phyloP scores from a whole-genome alignment of 2,888 invertebrate genomes.

The Lithodes maja region DNA sequence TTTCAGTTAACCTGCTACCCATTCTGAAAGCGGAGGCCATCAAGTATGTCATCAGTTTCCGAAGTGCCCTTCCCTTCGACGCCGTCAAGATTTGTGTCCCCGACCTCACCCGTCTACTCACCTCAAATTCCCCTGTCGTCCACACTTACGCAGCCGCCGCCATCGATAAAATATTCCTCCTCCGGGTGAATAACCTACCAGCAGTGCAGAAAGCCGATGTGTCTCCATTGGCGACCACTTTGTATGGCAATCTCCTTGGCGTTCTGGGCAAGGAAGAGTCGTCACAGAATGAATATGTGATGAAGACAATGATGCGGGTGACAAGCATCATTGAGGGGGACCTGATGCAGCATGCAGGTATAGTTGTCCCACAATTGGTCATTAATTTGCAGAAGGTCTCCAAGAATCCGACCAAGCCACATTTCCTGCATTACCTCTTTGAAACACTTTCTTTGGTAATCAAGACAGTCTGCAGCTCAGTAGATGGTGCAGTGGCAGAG shows the following conservation, averaged over 20 bases:
- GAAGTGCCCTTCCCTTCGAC: slow-evolving; percentile 89
- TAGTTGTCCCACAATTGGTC: slow-evolving; percentile 89
- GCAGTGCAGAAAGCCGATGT: slow-evolving; percentile 80
- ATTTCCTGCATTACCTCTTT: slow-evolving; percentile 98
- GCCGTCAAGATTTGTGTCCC: slow-evolving; percentile 85
- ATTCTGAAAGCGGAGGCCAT: slow-evolving; percentile 97
- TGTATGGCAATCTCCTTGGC: slow-evolving; percentile 85
- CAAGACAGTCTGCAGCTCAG: slow-evolving; percentile 89
- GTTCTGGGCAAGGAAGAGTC: slow-evolving; percentile 84
- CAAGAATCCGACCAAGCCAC: slow-evolving; percentile 96
- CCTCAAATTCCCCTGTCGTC: slow-evolving; percentile 87
- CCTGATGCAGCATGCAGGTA: slow-evolving; percentile 85
- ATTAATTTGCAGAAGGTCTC: slow-evolving; percentile 87
- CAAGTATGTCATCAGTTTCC: slow-evolving; percentile 97
- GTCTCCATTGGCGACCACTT: slow-evolving; percentile 81
- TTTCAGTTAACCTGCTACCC: slow-evolving; percentile 87
- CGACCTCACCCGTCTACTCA: slow-evolving; percentile 85
- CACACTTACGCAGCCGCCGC: slow-evolving; percentile 96
- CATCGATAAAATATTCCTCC: slow-evolving; percentile 89
- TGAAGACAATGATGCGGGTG: slow-evolving; percentile 97
- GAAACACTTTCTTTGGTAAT: slow-evolving; percentile 93
- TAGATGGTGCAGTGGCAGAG: slow-evolving; percentile 85
- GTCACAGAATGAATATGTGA: slow-evolving; percentile 96
- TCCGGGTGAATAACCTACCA: slow-evolving; percentile 79
- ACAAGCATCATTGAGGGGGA: slow-evolving; percentile 87